phyloP scores from a whole-genome alignment of 2,888 invertebrate species.

The Platerodrilus igneus region DNA sequence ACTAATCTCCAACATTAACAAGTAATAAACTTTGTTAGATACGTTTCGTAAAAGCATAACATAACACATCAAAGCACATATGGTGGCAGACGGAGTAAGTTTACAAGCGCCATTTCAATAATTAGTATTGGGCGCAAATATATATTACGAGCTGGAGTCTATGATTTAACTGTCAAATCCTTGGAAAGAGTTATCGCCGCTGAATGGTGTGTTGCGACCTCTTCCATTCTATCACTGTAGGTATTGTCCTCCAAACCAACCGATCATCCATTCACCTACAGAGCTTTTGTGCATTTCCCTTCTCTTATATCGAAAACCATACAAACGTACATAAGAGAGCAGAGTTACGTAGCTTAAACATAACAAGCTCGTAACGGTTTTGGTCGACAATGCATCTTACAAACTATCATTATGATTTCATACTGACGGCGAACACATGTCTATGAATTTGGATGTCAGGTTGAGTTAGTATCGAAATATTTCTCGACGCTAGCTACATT shows the following conservation, averaged over 20 bases:
- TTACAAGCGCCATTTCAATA: constrained; percentile 24
- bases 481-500: constrained; percentile 44
- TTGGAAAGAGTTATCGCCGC: constrained; percentile 22
- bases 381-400: constrained; percentile 40
- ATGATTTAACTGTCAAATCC: constrained; percentile 16
- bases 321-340: no score
- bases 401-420: constrained; percentile 41
- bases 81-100: no score
- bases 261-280: constrained; percentile 19
- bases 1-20: no score
- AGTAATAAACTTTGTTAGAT: no score
- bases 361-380: constrained; percentile 24
- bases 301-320: constrained; percentile 3
- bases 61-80: no score
- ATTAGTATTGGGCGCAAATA: constrained; percentile 16
- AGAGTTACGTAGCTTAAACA: no score
- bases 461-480: constrained; percentile 49
- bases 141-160: constrained; percentile 17
- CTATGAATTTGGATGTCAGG: constrained; percentile 47
- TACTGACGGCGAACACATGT: constrained; percentile 46
- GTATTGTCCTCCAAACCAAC: constrained; percentile 21
- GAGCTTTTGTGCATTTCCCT: no score
- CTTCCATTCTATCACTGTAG: constrained; percentile 25
- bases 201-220: constrained; percentile 26
- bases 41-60: no score